Evolutionary conservation across 1,140 invertebrate species (phyloP).

Genomic region (Anthonomus grandis): DNA sequence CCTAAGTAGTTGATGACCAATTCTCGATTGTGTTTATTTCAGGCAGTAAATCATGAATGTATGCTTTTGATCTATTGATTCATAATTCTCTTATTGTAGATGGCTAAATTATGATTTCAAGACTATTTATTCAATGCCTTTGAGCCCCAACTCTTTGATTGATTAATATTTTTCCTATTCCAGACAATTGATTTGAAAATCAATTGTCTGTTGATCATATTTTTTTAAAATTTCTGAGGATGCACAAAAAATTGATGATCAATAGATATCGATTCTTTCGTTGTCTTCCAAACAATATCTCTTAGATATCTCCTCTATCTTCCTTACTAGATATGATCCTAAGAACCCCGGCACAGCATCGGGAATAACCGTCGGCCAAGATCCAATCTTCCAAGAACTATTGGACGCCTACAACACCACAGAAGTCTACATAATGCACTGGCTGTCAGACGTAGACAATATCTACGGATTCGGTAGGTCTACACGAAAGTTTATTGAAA

Average conservation of each 20-base stretch:
- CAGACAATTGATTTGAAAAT: no score
- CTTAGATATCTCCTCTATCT: no score
- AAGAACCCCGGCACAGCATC: neutral
- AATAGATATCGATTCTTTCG: neutral
- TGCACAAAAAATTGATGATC: neutral
- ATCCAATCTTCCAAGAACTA: slow-evolving; percentile 25
- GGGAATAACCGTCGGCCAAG: slow-evolving; percentile 20
- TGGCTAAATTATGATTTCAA: no score
- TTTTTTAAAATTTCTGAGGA: neutral
- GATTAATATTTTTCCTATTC: no score
- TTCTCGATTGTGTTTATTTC: no score
- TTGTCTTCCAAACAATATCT: no score
- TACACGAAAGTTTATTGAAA: neutral
- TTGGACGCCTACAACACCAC: slow-evolving; percentile 13
- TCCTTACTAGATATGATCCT: slow-evolving; percentile 13
- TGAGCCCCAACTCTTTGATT: no score
- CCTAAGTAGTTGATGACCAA: no score
- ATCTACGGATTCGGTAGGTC: slow-evolving; percentile 26
- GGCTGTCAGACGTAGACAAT: slow-evolving; percentile 28
- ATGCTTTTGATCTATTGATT: no score
- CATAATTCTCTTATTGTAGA: no score
- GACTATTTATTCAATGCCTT: no score
- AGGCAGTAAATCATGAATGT: no score
- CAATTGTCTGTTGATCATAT: neutral
- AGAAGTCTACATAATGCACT: slow-evolving; percentile 25